Evolutionary conservation across 2,888 invertebrate species (phyloP), one percentile per base, ranked within the genome.

Genomic region (Drosophila demipolita): DNA sequence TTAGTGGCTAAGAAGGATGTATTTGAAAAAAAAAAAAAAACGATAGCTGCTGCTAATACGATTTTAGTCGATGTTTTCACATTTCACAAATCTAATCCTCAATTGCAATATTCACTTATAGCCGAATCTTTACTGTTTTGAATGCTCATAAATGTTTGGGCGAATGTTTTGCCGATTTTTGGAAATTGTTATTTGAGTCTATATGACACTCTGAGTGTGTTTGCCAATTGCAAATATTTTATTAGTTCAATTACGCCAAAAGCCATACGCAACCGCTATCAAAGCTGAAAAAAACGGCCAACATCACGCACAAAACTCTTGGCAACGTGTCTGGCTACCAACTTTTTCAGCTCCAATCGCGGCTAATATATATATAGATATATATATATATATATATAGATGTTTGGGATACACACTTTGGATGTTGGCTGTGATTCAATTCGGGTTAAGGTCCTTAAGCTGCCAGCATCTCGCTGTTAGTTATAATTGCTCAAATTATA

Each of bases 161-260:
- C 40, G 20, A 57, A 42, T 57, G 57, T 42, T 42, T 40, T 57
- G 40, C 33, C 17, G 45, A 59, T 48, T 48, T 59, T 45, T 59
- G 48, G 12, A 33, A 35, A 59, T 35, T 35, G 59, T 26, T 59
- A 48, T 59, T 48, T 59, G 48, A 35, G 35, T 17, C 33, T 59
- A 23, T 15, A n/a, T 35, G 48, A 59, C 48, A 59, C 48, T 33
- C 54, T 26, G 32, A 48, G 48, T 59, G 35, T 59, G 59, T 59
- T 45, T 59, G 48, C 59, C 53, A 45, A 61, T 61, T 61, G 61
- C 48, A 66, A 66, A 66, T 66, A 54, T 62, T 62, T 66, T 62
- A 62, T 54, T 66, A 66, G 62, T 48, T 50, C 55, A 66, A 52
- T 66, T 66, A 66, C 65, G 50, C 52, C 50, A 23, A 58, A 57